Evolutionary conservation across 2,113 vertebrate species (phyloP).

Genomic region (Oophaga pumilio): DNA sequence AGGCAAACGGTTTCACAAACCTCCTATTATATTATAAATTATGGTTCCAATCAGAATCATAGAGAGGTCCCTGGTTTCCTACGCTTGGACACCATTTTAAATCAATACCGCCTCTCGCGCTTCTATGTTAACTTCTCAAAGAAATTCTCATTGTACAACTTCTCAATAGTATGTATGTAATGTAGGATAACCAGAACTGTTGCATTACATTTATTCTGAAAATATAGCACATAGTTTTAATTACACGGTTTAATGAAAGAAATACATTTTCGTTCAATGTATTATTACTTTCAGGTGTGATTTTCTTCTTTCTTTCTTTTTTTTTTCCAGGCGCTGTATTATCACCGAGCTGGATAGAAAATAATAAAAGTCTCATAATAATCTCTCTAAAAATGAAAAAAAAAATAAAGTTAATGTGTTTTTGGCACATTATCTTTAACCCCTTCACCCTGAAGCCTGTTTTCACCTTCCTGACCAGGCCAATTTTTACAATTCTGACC

Average conservation of each 20-base stretch:
- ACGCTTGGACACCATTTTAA: conserved; percentile 54
- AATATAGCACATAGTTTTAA: neutral
- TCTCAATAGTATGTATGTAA: conserved; percentile 14
- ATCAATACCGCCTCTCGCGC: conserved; percentile 49
- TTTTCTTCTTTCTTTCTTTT: neutral
- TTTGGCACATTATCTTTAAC: no score
- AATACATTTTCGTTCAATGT: neutral
- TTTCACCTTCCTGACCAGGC: no score
- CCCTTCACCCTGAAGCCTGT: no score
- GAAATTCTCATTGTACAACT: conserved; percentile 34
- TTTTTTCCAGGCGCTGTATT: neutral
- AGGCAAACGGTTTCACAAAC: conserved; percentile 55
- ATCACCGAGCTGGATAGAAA: neutral
- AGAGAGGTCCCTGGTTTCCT: conserved; percentile 55
- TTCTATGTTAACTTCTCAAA: conserved; percentile 47
- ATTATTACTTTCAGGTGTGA: neutral
- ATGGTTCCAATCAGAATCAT: conserved; percentile 55
- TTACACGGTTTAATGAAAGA: conserved; percentile 22
- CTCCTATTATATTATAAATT: conserved; percentile 59
- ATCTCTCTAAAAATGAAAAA: neutral
- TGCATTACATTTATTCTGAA: conserved; percentile 7
- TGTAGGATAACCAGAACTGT: neutral
- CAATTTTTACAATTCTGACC: no score
- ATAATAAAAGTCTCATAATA: neutral
- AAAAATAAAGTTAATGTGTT: no score